These are phyloP conservation scores for Vannuccia rotundouncinata DNA, from an alignment of 2,888 invertebrate genomes.

Conservation along the genomic window DNA sequence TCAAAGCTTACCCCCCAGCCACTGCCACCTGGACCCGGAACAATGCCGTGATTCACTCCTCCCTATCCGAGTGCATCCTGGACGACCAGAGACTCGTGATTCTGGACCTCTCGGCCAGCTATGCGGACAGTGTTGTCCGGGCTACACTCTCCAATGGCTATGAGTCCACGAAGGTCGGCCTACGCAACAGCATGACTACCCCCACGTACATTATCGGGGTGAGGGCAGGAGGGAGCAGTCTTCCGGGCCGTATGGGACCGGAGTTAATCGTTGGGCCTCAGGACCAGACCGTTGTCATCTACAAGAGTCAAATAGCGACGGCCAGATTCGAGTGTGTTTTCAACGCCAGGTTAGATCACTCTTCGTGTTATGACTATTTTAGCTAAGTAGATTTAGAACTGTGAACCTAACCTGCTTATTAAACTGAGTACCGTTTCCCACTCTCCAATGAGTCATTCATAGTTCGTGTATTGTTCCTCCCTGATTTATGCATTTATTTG, in stretches of 20 bases:
- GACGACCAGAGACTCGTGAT: background rate
- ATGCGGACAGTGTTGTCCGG: background rate
- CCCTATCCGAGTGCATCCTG: background rate
- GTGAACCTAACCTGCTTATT: no score
- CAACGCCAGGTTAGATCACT: slow-evolving; percentile 5
- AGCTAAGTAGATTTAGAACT: no score
- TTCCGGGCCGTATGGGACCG: background rate
- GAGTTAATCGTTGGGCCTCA: background rate
- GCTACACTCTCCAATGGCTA: slow-evolving; percentile 11
- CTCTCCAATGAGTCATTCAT: no score
- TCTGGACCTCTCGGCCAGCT: background rate
- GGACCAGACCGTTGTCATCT: background rate
- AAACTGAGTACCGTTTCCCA: no score
- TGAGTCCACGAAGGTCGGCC: background rate
- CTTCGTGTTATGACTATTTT: no score
- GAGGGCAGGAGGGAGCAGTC: background rate
- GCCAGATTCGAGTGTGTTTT: slow-evolving; percentile 1
- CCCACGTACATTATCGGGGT: slow-evolving; percentile 1
- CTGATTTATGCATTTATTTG: no score
- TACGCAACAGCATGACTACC: background rate
- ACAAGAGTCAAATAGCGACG: background rate
- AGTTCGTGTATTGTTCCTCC: no score
- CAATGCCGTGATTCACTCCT: background rate
- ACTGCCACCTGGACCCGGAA: background rate
- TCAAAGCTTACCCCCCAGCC: background rate